phyloP scores from a whole-genome alignment of 92 coral and sea anemone genomes.

The Epizoanthus rinbou region DNA sequence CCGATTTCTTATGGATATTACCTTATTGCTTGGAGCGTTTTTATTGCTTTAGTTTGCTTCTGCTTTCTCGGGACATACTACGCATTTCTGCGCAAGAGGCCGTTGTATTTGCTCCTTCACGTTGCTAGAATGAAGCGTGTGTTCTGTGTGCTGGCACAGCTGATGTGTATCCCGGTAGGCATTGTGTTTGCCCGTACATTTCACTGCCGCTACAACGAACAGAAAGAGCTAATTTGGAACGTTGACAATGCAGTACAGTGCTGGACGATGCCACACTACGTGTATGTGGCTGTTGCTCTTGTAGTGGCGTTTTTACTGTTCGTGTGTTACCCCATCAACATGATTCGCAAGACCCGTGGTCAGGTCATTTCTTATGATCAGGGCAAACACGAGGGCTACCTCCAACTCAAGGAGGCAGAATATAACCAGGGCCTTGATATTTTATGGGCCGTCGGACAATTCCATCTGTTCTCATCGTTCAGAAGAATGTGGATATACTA shows the following conservation, averaged over 20 bases:
- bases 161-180: constrained; percentile 86
- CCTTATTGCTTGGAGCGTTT: constrained; percentile 80
- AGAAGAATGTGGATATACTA: constrained; percentile 92
- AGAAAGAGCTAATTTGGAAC: constrained; percentile 63
- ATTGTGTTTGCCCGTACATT: constrained; percentile 83
- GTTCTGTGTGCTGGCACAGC: constrained; percentile 79
- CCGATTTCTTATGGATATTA: constrained; percentile 82
- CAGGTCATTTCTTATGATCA: constrained; percentile 86
- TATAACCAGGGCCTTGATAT: constrained; percentile 98
- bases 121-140: constrained; percentile 94
- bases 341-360: constrained; percentile 80
- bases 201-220: constrained; percentile 79
- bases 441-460: constrained; percentile 98
- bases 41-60: constrained; percentile 61
- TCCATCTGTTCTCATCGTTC: constrained; percentile 95
- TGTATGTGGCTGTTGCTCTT: constrained; percentile 67
- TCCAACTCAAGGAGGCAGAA: constrained; percentile 98
- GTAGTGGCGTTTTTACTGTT: constrained; percentile 71
- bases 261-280: constrained; percentile 82
- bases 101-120: constrained; percentile 86
- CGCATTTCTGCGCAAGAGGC: constrained; percentile 75
- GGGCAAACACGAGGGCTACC: constrained; percentile 94
- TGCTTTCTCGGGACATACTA: constrained; percentile 73
- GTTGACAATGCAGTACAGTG: constrained; percentile 86
- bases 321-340: constrained; percentile 85